Evolutionary conservation across 2,113 vertebrate species (phyloP).

Genomic region (Daboia siamensis): DNA sequence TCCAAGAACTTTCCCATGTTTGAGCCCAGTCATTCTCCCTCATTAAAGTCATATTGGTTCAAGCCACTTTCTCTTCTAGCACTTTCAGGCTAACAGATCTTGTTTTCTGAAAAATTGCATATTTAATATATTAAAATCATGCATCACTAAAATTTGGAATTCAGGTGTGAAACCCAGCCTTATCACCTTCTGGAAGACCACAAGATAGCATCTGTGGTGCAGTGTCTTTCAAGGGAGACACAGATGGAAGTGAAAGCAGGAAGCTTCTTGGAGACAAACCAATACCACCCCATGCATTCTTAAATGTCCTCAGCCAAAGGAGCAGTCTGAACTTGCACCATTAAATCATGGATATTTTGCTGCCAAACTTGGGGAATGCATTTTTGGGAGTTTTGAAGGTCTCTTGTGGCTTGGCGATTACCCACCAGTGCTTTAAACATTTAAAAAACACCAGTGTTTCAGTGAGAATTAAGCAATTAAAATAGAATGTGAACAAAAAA

Average conservation of each 20-base stretch:
- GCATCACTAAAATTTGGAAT: background rate
- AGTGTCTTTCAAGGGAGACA: background rate
- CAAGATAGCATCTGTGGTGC: background rate
- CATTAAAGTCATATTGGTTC: background rate
- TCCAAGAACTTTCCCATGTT: background rate
- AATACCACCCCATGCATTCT: background rate
- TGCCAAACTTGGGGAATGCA: background rate
- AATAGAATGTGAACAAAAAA: background rate
- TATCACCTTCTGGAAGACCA: background rate
- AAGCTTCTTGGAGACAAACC: background rate
- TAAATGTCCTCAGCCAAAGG: background rate
- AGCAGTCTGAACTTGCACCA: background rate
- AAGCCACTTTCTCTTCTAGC: background rate
- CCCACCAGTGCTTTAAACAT: background rate
- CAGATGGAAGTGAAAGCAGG: background rate
- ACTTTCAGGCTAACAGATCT: background rate
- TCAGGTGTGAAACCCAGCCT: background rate
- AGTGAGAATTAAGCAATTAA: background rate
- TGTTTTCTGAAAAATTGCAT: background rate
- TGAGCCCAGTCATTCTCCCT: background rate
- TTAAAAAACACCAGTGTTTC: background rate
- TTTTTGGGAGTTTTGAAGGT: background rate
- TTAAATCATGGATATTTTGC: background rate
- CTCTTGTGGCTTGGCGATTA: background rate
- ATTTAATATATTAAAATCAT: background rate